Evolutionary conservation across 2,113 vertebrate species (phyloP), one percentile per base, ranked within the genome.

Genomic region (Sorex araneus): DNA sequence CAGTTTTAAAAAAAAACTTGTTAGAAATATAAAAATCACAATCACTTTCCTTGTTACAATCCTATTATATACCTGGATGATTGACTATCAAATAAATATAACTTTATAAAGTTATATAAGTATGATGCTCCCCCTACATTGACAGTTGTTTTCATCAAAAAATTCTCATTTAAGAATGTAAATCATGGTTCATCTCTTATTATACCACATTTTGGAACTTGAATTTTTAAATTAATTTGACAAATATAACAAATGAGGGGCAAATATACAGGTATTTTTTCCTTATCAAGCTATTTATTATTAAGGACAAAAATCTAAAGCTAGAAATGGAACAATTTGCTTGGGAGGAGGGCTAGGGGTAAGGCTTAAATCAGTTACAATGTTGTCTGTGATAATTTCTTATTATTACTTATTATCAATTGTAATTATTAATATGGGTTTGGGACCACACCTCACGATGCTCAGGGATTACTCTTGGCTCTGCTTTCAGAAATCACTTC

Each of bases 11-110:
- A 16, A 57, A 57, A 57, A 57, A 19, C 54, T 57, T 57, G 57
- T 74, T n/a, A 91, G 32, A 91, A 71, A 82, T 69, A 74, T 64
- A 86, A 78, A 88, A 73, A 74, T 45, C 4, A 76, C 3, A 57
- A 25, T 70, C 23, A 47, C 1, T 74, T 73, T 78, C n/a, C 54
- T 87, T 2, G 8, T 90, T 92, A 69, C 84, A 74, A 77, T 75
- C 60, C 36, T n/a, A 0, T 36, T 36, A 16, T 57, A 16, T 16
- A 57, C 13, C 15, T 57, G 19, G 13, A 57, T 57, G 18, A 57
- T 19, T 57, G 54, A 57, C 54, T 18, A 57, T 57, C 18, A 57
- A 57, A 47, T 47, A 47, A 47, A 47, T 47, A 47, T 47, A 47
- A 47, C 45, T 21, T 57, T 50, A 67, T 15, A 36, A 69, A 2